Percentiles rank a stretch among this genome's conserved stretches.
Evolutionary conservation across 2,888 invertebrate genomes (phyloP).

Genomic region (Cyclophora albipunctata): DNA sequence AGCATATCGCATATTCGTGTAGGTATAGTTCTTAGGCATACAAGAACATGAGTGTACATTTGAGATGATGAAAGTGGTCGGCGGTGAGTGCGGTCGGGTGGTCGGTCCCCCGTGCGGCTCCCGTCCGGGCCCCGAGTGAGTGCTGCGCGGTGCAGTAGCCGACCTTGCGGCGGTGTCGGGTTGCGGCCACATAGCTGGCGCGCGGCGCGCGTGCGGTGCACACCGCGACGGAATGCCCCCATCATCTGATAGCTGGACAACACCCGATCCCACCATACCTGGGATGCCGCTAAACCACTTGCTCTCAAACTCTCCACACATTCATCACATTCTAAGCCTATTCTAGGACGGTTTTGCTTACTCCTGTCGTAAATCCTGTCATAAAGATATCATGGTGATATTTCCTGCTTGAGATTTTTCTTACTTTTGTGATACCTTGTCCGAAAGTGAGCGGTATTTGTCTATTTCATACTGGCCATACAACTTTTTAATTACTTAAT

Average conservation of each 20-base stretch:
- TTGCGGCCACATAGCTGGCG: slow-evolving; percentile 66
- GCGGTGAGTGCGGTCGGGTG: no score
- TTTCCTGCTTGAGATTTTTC: no score
- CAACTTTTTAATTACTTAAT: no score
- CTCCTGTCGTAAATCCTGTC: not conserved
- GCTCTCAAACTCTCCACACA: slow-evolving; percentile 30
- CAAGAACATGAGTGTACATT: no score
- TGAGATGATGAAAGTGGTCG: no score
- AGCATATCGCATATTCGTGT: no score
- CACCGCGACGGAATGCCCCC: slow-evolving; percentile 64
- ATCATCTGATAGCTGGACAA: slow-evolving; percentile 57
- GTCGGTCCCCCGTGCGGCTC: no score
- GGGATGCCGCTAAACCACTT: slow-evolving; percentile 46
- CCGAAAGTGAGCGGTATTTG: no score
- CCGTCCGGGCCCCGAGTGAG: no score
- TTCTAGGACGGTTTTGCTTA: not conserved
- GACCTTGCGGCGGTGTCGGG: slow-evolving; percentile 64
- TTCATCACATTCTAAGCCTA: slow-evolving; percentile 22
- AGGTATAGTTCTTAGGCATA: no score
- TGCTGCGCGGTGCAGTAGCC: slow-evolving; percentile 65
- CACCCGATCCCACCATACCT: slow-evolving; percentile 63
- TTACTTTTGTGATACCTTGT: no score
- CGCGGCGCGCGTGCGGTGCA: slow-evolving; percentile 64
- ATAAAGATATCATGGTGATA: slow-evolving; percentile 37
- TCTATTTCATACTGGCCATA: no score